Base-by-base conservation (phyloP, 2,113 vertebrate genomes). In the Anhinga anhinga region DNA sequence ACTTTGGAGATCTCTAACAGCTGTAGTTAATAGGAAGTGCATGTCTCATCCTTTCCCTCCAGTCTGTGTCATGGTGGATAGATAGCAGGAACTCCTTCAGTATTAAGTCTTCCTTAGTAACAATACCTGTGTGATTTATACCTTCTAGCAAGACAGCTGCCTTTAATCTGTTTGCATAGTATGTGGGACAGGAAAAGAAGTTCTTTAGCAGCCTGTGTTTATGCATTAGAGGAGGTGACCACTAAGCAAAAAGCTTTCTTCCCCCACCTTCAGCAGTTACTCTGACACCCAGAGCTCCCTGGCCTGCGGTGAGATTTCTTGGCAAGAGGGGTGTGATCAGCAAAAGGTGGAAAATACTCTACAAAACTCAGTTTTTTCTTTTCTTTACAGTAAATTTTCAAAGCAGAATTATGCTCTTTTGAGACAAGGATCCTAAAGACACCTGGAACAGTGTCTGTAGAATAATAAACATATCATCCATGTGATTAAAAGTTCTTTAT, bases 1-100 rank as follows among this genome's bases (percentile, higher is more conserved):
- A 70, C 52, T 94, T 84, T 34, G 58, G 81, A 82, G 83, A 66
- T 55, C 78, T 82, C 38, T 66, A 87, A 79, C 40, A 91, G 42
- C 58, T 85, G 47, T 40, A 61, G 73, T 87, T 88, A 79, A 58
- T 58, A 53, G 42, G 74, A 80, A 70, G 27, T 4, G 15, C 27
- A 17, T 6, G 18, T 53, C 44, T 81, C 82, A 69, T 32, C 34
- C 52, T 47, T 72, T 62, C 13, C 56, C 53, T 85, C 36, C 72
- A 82, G 56, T 22, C 44, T 53, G 15, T 58, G 34, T 65, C 52
- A 50, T 11, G 19, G 55, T 81, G 55, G 50, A 85, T 20, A 58
- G 34, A 50, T 21, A 34, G 30, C 26, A 72, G 56, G 30, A 84
- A n/a, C 52, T 50, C 32, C 59, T 83, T 66, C 4, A 38, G 45